Conservation (phyloP, 2,797 vertebrate species). For the Pipistrellus pygmaeus region DNA sequence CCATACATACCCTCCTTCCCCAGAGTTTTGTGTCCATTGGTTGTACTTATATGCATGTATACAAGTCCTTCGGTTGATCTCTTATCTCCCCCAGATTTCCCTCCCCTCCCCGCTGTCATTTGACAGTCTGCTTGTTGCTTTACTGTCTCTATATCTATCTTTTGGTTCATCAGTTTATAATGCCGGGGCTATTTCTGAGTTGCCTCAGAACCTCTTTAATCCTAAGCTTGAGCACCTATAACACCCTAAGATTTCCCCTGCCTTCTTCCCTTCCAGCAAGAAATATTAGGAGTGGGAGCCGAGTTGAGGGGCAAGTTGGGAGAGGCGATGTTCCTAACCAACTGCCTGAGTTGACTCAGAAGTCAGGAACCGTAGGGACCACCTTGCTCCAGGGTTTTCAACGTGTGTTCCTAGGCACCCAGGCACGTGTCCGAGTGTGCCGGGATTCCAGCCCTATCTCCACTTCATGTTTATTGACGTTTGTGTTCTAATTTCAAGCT, state of each 20-base stretch:
- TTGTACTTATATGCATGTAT: too few species aligned
- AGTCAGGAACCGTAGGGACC: not conserved
- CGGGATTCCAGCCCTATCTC: not conserved
- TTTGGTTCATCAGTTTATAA: too few species aligned
- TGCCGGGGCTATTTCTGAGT: not conserved
- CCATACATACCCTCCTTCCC: too few species aligned
- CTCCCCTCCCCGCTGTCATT: too few species aligned
- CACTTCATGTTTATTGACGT: not conserved
- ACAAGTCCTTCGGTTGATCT: too few species aligned
- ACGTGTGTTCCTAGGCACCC: not conserved
- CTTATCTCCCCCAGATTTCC: too few species aligned
- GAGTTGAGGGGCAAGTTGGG: not conserved
- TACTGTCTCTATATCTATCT: too few species aligned
- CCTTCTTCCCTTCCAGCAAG: not conserved
- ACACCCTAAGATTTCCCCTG: not conserved
- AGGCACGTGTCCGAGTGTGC: not conserved
- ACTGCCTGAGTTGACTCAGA: not conserved
- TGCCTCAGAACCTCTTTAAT: not conserved
- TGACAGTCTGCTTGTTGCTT: too few species aligned
- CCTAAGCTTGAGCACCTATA: not conserved
- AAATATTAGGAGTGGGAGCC: constrained; percentile 15
- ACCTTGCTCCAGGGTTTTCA: not conserved
- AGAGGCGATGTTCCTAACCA: not conserved
- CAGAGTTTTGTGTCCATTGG: too few species aligned
- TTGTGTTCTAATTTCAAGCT: not conserved